Conservation (phyloP, 2,113 vertebrate genomes). For the Rhinogobius similis region DNA sequence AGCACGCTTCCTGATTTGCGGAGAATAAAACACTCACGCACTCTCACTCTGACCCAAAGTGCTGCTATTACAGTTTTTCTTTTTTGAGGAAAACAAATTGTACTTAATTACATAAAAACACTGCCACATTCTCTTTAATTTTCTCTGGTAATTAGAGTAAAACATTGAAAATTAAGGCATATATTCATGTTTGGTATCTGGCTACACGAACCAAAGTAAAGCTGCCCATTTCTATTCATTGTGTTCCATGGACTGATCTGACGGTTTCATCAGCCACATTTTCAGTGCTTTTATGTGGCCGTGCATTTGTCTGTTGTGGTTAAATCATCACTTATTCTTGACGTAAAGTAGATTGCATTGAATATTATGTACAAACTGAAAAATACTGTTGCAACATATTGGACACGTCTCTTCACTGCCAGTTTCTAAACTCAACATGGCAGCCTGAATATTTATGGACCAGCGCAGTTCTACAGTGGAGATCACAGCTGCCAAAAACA, state of each 20-base stretch:
- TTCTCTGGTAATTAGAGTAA: no score
- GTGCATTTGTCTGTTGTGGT: background rate
- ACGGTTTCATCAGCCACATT: background rate
- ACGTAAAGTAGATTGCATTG: background rate
- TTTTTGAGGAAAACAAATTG: no score
- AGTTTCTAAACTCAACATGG: background rate
- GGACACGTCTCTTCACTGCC: background rate
- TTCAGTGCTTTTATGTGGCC: background rate
- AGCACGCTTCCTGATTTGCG: no score
- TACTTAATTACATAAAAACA: no score
- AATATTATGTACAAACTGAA: background rate
- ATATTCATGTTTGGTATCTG: no score
- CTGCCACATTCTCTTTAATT: no score
- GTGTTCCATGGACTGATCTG: background rate
- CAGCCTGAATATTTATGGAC: background rate
- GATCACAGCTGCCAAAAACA: slow-evolving; percentile 4
- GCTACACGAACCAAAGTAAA: no score
- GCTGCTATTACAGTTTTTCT: no score
- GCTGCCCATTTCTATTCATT: no score
- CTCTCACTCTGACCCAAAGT: no score
- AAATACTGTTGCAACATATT: background rate
- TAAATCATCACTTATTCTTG: background rate
- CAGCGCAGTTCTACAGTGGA: background rate
- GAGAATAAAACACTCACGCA: no score
- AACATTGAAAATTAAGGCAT: no score